Conservation (phyloP, 2,888 invertebrate species). For the Pristionchus mayeri region DNA sequence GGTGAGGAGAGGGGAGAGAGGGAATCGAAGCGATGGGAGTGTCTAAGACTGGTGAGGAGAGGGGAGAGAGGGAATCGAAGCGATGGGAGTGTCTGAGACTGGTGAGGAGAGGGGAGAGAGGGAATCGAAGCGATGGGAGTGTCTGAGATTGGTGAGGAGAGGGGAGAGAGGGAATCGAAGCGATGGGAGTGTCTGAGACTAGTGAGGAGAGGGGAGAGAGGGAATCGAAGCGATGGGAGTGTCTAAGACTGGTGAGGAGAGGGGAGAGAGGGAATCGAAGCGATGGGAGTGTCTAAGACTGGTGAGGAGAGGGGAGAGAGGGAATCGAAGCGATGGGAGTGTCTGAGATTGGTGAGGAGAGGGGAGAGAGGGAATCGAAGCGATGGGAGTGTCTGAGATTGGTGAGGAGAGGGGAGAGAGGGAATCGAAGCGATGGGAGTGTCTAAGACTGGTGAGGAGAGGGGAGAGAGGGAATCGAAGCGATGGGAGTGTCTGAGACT, state of each 20-base stretch:
- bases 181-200: constrained; percentile 90
- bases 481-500: constrained; percentile 90
- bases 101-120: constrained; percentile 76
- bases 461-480: constrained; percentile 82
- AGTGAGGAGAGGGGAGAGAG: constrained; percentile 76
- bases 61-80: constrained; percentile 82
- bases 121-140: too few species aligned
- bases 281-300: constrained; percentile 90
- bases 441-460: background rate
- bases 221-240: too few species aligned
- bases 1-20: constrained; percentile 76
- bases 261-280: constrained; percentile 82
- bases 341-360: background rate
- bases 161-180: constrained; percentile 82
- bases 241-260: background rate
- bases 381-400: constrained; percentile 90
- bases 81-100: constrained; percentile 90
- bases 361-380: constrained; percentile 82
- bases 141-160: background rate
- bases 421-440: too few species aligned
- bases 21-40: too few species aligned
- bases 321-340: too few species aligned
- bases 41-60: background rate
- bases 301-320: constrained; percentile 76
- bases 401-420: constrained; percentile 76